Evolutionary conservation across 1,140 invertebrate genomes (phyloP), one percentile per base, ranked within the genome.

Genomic region (Maniola jurtina): DNA sequence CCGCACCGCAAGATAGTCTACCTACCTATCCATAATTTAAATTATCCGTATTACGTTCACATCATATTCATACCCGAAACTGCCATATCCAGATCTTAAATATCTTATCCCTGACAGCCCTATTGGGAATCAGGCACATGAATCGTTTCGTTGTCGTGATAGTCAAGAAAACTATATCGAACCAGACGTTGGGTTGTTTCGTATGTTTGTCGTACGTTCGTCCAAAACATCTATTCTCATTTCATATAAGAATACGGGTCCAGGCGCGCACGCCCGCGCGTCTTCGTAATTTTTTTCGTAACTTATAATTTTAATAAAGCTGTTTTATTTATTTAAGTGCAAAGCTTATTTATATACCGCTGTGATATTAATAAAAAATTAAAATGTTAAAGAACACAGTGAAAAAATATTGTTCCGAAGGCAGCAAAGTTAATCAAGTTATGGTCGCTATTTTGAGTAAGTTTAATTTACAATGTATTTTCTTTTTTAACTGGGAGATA

Each of bases 311-410:
- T 7, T 9, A 33, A 52, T 9, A 52, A 48, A 48, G 6, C 10
- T 2, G 1, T 48, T n/a, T 11, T 2, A 11, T 48, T n/a, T 11
- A 15, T 2, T 48, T 11, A 45, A 45, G 59, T 56, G 54, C 42
- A n/a, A 45, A 68, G 11, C 13, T 54, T 61, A 38, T 40, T 52
- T 15, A 47, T 60, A 61, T 65, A 42, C 13, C 5, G 9, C 40
- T 42, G 40, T 15, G 16, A 34, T 55, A n/a, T 34, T 59, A 38
- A 47, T 50, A 36, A 34, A 61, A 33, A 63, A 60, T 33, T 56
- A 84, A 78, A 81, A 89, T 89, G 86, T 81, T 89, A 42, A 86
- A 89, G 64, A 83, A 86, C 55, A 86, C 82, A 61, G 85, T 86
- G 76, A 89, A 86, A 77, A 87, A 86, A 68, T 89, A 89, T 80